Evolutionary conservation across 1,140 invertebrate genomes (phyloP).

Genomic region (Manduca sexta): DNA sequence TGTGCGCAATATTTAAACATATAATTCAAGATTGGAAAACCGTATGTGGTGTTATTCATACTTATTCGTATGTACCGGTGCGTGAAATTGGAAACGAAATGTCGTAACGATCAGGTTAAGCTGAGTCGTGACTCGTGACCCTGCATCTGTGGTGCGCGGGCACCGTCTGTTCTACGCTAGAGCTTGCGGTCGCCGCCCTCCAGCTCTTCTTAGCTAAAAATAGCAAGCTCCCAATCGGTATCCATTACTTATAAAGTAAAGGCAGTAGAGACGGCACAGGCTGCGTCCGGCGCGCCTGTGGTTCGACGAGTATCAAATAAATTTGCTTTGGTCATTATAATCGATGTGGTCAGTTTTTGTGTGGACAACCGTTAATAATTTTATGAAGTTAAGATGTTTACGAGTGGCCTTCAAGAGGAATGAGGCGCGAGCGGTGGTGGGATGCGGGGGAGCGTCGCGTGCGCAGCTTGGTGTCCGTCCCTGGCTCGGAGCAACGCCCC

Average conservation of each 20-base stretch:
- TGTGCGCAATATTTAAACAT: neutral
- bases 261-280: conserved; percentile 7
- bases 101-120: neutral
- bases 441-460: conserved; percentile 61
- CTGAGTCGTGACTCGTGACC: conserved; percentile 22
- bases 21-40: neutral
- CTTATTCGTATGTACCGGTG: neutral
- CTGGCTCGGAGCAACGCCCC: conserved; percentile 69
- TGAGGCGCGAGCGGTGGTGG: conserved; percentile 30
- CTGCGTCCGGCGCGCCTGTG: neutral
- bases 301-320: too few species aligned
- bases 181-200: conserved; percentile 49
- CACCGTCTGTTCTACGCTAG: conserved; percentile 32
- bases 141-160: conserved; percentile 38
- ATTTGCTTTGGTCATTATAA: neutral
- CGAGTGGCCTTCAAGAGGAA: conserved; percentile 16
- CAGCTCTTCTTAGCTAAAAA: conserved; percentile 45
- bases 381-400: conserved; percentile 4
- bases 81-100: neutral
- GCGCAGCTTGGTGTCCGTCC: conserved; percentile 61
- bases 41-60: neutral
- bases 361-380: conserved; percentile 5
- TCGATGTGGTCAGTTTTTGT: neutral
- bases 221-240: conserved; percentile 36
- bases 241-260: conserved; percentile 18